A percentile compares a stretch with the other conserved stretches of the same genome.
Conservation (phyloP, 2,797 vertebrate genomes). For the Clarias laeviceps region DNA sequence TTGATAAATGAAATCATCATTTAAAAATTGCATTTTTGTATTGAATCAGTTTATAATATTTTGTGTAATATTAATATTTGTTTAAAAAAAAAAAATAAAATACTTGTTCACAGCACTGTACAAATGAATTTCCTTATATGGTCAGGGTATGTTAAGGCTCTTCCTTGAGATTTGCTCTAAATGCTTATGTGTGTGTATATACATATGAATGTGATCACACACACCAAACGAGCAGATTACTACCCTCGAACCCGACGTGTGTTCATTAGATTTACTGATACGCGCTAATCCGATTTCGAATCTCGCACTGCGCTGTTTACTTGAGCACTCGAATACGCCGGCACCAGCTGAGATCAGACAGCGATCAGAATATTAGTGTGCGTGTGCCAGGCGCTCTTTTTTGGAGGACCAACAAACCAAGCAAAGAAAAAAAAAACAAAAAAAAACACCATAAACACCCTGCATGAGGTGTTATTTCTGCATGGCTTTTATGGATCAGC, state of each 20-base stretch:
- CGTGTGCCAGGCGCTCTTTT: not conserved
- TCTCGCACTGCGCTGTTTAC: not conserved
- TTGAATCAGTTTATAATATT: no score
- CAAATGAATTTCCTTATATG: no score
- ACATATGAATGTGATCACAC: not conserved
- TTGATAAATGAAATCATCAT: no score
- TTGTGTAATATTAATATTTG: no score
- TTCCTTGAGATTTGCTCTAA: no score
- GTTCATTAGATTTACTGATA: constrained; percentile 1
- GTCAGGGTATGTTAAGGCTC: no score
- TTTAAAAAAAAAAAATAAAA: no score
- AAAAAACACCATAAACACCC: not conserved
- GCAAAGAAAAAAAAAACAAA: not conserved
- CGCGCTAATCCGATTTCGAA: not conserved
- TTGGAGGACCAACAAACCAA: not conserved
- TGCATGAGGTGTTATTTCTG: constrained; percentile 16
- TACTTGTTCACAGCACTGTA: no score
- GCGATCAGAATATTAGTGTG: not conserved
- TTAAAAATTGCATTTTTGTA: no score
- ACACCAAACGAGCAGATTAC: not conserved
- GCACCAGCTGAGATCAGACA: not conserved
- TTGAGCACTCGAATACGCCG: not conserved
- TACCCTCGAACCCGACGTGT: not conserved
- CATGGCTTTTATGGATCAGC: constrained; percentile 24
- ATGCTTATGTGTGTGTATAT: not conserved